phyloP scores from a whole-genome alignment of 2,113 vertebrate species.

The Phylloscopus whistleri region DNA sequence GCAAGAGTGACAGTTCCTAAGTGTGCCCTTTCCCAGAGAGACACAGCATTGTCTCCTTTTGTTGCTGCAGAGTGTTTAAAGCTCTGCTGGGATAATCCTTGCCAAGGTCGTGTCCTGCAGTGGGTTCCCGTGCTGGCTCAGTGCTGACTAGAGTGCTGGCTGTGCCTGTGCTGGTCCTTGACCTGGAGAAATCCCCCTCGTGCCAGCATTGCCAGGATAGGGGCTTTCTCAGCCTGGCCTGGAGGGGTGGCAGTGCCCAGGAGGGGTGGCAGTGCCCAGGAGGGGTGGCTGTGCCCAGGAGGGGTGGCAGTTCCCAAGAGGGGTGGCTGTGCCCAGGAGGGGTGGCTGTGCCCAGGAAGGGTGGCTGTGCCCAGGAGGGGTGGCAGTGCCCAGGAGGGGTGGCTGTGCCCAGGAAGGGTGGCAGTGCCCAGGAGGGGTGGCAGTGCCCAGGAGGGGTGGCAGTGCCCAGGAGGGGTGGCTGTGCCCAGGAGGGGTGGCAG shows the following conservation, averaged over 20 bases:
- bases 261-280: not conserved
- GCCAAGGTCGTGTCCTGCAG: not conserved
- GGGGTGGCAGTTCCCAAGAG: too few relatives aligned
- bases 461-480: too few relatives aligned
- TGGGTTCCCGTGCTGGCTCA: fast-evolving
- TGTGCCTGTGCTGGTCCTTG: not conserved
- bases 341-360: not conserved
- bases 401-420: not conserved
- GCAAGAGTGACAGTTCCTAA: not conserved
- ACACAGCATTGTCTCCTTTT: not conserved
- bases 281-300: not conserved
- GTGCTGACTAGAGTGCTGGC: fast-evolving
- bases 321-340: not conserved
- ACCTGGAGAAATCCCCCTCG: not conserved
- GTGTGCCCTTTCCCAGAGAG: fast-evolving
- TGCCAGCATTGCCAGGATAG: not conserved
- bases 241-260: not conserved
- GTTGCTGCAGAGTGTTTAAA: not conserved
- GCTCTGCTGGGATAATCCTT: not conserved
- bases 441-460: not conserved
- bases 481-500: not conserved
- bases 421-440: not conserved
- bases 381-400: too few relatives aligned
- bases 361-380: not conserved
- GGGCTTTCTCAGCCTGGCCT: not conserved